Base-by-base conservation (phyloP, 2,113 vertebrate species). In the Cettia cetti region DNA sequence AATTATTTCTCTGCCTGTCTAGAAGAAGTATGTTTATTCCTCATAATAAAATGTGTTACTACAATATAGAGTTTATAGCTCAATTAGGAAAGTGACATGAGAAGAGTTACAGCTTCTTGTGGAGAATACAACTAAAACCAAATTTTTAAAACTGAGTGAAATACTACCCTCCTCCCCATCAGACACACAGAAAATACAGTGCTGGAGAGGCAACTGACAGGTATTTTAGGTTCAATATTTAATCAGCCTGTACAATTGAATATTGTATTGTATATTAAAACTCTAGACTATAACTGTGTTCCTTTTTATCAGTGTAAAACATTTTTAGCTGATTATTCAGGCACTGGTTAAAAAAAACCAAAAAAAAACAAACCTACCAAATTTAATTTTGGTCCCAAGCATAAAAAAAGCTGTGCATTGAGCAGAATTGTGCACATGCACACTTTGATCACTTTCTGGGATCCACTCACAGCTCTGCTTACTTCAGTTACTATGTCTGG, bases 1-100 rank as follows among this genome's bases (percentile, higher is more conserved):
- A 90, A 89, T 89, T 95, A 87, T 64, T 85, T 61, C 85, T 91
- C 84, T 82, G 70, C 59, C 72, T 95, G 85, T 74, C 80, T 84
- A 82, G 72, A 86, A 95, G 69, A 91, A 85, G 72, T 68, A 44
- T 89, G 91, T 89, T 95, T 93, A 95, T 82, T 89, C 61, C 69
- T 83, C 65, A 69, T 82, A 95, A 91, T 94, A 94, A 94, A 94
- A 92, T 9, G 17, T 87, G 86, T 95, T 93, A 92, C 59, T 82
- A 76, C 69, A 86, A 84, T 50, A 75, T 26, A 54, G 66, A 82
- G 75, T 85, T 95, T 96, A 92, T 84, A 56, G 72, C 86, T 92
- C 92, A 85, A 42, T 91, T 92, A 95, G 81, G 63, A 59, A 80
- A 83, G 64, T 79, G 88, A 91, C 90, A 75, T 5, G n/a, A n/a